A percentile compares a stretch with the other conserved stretches of the same genome.
These are phyloP conservation scores for Orchestes rusci DNA, from an alignment of 2,888 invertebrate species.

Conservation along the genomic window DNA sequence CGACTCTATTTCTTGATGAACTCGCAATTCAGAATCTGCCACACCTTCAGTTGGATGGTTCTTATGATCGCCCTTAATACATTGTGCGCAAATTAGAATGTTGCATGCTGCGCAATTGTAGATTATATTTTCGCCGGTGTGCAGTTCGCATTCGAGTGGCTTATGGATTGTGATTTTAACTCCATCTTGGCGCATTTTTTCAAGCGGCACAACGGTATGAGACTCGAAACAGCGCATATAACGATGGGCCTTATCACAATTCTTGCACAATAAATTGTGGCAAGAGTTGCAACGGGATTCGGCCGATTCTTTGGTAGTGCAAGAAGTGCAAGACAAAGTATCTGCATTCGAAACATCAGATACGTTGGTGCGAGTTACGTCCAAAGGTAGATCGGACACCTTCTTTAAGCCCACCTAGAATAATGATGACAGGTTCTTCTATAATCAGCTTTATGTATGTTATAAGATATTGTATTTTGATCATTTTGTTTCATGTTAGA, in stretches of 20 bases:
- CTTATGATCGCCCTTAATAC: constrained; percentile 75
- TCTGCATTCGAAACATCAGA: constrained; percentile 68
- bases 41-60: constrained; percentile 81
- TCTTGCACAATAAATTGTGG: constrained; percentile 86
- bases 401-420: constrained; percentile 64
- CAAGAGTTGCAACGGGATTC: constrained; percentile 93
- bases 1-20: constrained; percentile 68
- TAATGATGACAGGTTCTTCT: too few species aligned
- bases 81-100: constrained; percentile 82
- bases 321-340: constrained; percentile 78
- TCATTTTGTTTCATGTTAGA: too few species aligned
- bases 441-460: too few species aligned
- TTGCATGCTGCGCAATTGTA: constrained; percentile 82
- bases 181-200: constrained; percentile 70
- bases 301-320: constrained; percentile 91
- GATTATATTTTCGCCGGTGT: constrained; percentile 76
- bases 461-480: too few species aligned
- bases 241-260: constrained; percentile 92
- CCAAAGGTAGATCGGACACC: constrained; percentile 72
- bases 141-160: constrained; percentile 77
- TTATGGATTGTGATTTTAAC: constrained; percentile 81
- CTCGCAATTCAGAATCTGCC: constrained; percentile 65
- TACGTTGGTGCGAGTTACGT: constrained; percentile 81
- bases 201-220: constrained; percentile 84
- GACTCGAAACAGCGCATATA: constrained; percentile 97